Evolutionary conservation across 1,140 invertebrate species (phyloP), one percentile per base, ranked within the genome.

Genomic region (Pseudoatta argentina): DNA sequence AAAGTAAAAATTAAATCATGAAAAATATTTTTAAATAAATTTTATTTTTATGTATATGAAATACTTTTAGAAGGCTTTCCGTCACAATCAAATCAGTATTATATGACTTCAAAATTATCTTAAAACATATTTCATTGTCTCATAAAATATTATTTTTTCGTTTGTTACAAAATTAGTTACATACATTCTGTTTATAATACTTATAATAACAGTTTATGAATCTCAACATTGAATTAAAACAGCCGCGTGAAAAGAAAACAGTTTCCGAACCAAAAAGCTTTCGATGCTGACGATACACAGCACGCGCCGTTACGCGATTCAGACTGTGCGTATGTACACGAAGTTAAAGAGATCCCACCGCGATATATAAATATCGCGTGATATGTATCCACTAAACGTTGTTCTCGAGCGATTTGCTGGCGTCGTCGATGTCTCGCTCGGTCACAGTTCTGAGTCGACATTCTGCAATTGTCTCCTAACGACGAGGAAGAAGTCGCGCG

Each of bases 351-450:
- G 81, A 85, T 79, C 67, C 64, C 71, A 83, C 55, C 81, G 87
- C 86, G 89, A 88, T 91, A 91, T 91, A 92, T 91, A 91, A 91
- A 91, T 89, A 87, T 89, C 71, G 87, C 86, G 86, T 75, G 85
- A 87, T 83, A 44, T 78, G 82, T 69, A 64, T 39, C 64, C 48
- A 61, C 71, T 69, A 39, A 48, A 73, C 76, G 88, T 78, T 87
- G 78, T 73, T 87, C 79, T 87, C 75, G 71, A 89, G 59, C 88
- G 87, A 88, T 87, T 86, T 81, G 87, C 64, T 71, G 72, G 75
- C 88, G 79, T 67, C 67, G 69, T 71, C 21, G 86, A 69, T 89
- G 67, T 30, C 57, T 59, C 78, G 67, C 64, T 44, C 27, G 64
- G n/a, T 73, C 51, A 27, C 75, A 27, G 55, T 27, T 30, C 59